Evolutionary conservation across 2,113 vertebrate species (phyloP), one percentile per base, ranked within the genome.

Genomic region (Chloroceryle aenea): DNA sequence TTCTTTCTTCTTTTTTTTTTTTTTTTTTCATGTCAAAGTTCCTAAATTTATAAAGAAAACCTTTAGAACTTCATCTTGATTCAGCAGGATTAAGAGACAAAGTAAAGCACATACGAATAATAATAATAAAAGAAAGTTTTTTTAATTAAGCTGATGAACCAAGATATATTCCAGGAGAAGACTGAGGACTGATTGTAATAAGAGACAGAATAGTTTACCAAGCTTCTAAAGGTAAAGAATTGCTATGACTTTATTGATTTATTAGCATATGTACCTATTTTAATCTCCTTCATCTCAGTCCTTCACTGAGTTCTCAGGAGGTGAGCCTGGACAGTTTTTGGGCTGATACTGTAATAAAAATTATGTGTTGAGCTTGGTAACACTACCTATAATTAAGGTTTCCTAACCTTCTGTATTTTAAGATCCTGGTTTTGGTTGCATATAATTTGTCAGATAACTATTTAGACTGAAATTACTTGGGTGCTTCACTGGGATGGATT

Each of bases 371-470:
- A 86, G 9, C 38, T 93, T 66, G 43, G 75, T 95, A 84, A 90
- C 71, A 88, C 7, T n/a, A 86, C 59, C 75, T 93, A 47, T 90
- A 93, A 94, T 93, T 95, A 85, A 83, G 71, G 42, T 95, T 96
- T 87, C 82, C 63, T 80, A 93, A 90, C 45, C 25, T 73, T 97
- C 87, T 88, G 42, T 94, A 95, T 95, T 96, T 93, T 95, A 95
- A 96, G 82, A 87, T 77, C 36, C 75, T 94, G 56, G 0, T 84
- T 96, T 94, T 77, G n/a, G 48, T 74, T 91, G 43, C 72, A 61
- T 95, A 43, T 84, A 86, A 96, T 94, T 96, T 94, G 6, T 50
- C 75, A 93, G 82, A 90, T 83, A 91, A 85, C 87, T 73, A 72
- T 73, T 89, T 69, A 64, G 26, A 30, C 53, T 85, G 62, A 91